Percentiles rank a stretch among this genome's conserved stretches.
phyloP scores from a whole-genome alignment of 2,113 vertebrate species.

The Phoenicopterus ruber region DNA sequence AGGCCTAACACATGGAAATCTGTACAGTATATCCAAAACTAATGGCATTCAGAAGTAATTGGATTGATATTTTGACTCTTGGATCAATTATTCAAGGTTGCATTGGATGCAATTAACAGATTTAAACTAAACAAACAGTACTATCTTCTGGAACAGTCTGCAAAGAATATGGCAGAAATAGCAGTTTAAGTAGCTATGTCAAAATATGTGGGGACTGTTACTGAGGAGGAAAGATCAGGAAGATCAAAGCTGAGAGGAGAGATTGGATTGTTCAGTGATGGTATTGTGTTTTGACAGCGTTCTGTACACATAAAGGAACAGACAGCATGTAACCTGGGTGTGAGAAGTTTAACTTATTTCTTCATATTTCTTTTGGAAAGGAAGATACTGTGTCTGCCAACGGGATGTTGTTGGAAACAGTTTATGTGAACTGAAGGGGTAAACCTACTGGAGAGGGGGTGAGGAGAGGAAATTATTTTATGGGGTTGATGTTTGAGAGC shows the following conservation, averaged over 20 bases:
- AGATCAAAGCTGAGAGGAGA: not conserved
- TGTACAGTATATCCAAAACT: not conserved
- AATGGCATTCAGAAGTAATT: not conserved
- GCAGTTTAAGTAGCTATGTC: not conserved
- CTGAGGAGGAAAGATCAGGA: not conserved
- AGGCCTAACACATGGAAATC: not conserved
- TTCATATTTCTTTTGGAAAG: not conserved
- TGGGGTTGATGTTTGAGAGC: not conserved
- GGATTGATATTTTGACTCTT: not conserved
- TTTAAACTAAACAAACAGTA: not conserved
- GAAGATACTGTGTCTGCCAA: not conserved
- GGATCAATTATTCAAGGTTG: not conserved
- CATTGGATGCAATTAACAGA: not conserved
- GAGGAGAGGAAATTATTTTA: not conserved
- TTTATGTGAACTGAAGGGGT: not conserved
- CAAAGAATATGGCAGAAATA: not conserved
- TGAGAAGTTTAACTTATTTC: not conserved
- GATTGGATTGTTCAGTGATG: not conserved
- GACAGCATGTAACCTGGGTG: not conserved
- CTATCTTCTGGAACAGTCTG: not conserved
- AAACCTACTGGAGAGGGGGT: not conserved
- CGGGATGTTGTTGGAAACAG: not conserved
- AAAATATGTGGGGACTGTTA: not conserved
- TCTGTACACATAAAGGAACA: not conserved
- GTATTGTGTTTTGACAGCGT: not conserved